phyloP scores from a whole-genome alignment of 23 tunicate genomes.

The Pegea sp. region DNA sequence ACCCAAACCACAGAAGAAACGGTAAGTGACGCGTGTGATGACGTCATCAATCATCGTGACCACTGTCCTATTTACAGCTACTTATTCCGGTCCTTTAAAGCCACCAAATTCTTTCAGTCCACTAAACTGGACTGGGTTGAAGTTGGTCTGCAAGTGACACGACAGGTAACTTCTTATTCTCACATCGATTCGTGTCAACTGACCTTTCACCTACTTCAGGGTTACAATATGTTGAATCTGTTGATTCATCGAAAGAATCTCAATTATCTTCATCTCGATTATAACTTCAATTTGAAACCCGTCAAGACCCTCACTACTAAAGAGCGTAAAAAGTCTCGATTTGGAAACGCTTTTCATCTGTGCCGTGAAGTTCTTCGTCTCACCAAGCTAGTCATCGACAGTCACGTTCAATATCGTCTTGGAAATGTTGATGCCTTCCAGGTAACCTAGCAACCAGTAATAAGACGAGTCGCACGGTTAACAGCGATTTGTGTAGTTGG shows the following conservation, averaged over 20 bases:
- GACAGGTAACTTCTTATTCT: slow-evolving; percentile 37
- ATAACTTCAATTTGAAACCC: slow-evolving; percentile 96
- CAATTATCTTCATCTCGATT: slow-evolving; percentile 95
- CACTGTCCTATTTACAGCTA: slow-evolving; percentile 64
- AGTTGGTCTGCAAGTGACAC: slow-evolving; percentile 88
- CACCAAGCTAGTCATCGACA: slow-evolving; percentile 78
- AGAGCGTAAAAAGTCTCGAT: slow-evolving; percentile 91
- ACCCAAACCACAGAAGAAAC: slow-evolving; percentile 93
- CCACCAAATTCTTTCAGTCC: slow-evolving; percentile 96
- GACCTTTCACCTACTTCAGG: slow-evolving; percentile 13
- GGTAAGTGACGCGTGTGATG: slow-evolving; percentile 20
- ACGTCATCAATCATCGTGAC: too few species aligned
- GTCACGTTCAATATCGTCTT: slow-evolving; percentile 92
- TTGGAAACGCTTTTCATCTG: slow-evolving; percentile 97
- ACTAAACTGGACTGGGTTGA: slow-evolving; percentile 98
- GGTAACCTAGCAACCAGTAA: slow-evolving; percentile 16
- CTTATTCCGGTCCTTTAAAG: slow-evolving; percentile 94
- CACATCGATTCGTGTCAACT: not conserved
- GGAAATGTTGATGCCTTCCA: slow-evolving; percentile 96
- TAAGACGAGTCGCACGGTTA: not conserved
- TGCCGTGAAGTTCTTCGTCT: slow-evolving; percentile 81
- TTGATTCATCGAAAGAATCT: slow-evolving; percentile 96
- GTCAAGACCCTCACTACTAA: slow-evolving; percentile 95
- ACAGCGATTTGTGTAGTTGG: slow-evolving; percentile 58
- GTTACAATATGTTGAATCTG: slow-evolving; percentile 95